Evolutionary conservation across 2,888 invertebrate genomes (phyloP).

Genomic region (Netelia fuscicornis): DNA sequence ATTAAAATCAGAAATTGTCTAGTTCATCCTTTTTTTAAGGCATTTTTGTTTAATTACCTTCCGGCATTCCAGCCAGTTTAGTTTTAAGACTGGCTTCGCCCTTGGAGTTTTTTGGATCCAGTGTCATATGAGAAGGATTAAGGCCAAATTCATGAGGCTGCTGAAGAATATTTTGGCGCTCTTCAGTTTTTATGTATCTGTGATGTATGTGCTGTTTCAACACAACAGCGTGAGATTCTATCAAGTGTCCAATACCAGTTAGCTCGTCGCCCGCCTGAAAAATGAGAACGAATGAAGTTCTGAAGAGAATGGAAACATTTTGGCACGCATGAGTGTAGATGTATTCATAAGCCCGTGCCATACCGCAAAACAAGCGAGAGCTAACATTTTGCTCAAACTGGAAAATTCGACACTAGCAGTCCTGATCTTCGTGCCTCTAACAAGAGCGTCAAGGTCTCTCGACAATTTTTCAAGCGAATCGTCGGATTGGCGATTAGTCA

Average conservation of each 20-base stretch:
- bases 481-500: conserved; percentile 18
- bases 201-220: conserved; percentile 79
- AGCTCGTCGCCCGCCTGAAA: conserved; percentile 75
- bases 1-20: not conserved
- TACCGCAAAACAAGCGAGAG: conserved; percentile 75
- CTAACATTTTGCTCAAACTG: conserved; percentile 77
- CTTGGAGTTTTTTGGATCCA: conserved; percentile 63
- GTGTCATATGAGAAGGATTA: conserved; percentile 72
- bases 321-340: not conserved
- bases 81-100: conserved; percentile 69
- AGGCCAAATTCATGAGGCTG: conserved; percentile 73
- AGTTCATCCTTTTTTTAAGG: too few relatives aligned
- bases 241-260: conserved; percentile 77
- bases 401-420: conserved; percentile 75
- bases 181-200: conserved; percentile 76
- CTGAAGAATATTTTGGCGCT: conserved; percentile 69
- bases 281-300: not conserved
- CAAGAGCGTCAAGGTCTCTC: conserved; percentile 62
- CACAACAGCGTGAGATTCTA: conserved; percentile 80
- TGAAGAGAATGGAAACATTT: conserved; percentile 6
- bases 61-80: conserved; percentile 77
- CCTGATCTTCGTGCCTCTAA: conserved; percentile 56
- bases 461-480: conserved; percentile 57
- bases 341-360: not conserved
- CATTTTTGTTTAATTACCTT: conserved; percentile 72